Percentiles rank a stretch among this genome's conserved stretches.
Conservation (phyloP, 2,113 vertebrate species). For the Madoqua kirkii region DNA sequence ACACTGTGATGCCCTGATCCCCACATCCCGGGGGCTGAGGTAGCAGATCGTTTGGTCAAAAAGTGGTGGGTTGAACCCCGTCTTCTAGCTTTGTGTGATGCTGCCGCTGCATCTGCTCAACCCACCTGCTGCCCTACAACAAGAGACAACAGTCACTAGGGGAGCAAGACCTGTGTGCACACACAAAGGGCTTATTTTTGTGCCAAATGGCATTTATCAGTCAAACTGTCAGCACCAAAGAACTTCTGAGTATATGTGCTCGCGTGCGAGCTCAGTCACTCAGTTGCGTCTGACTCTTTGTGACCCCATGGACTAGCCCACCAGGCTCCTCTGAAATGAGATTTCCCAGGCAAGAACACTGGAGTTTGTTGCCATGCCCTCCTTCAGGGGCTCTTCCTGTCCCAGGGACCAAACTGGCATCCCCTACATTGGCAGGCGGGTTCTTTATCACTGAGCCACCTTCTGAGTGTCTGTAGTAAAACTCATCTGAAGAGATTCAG, state of each 20-base stretch:
- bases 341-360: background rate
- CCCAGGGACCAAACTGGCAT: background rate
- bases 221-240: background rate
- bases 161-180: background rate
- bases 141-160: background rate
- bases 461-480: background rate
- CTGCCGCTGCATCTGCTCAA: background rate
- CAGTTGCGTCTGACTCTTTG: background rate
- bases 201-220: background rate
- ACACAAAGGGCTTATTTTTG: background rate
- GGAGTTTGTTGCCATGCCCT: background rate
- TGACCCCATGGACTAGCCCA: background rate
- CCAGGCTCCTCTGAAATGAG: background rate
- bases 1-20: background rate
- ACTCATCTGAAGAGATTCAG: background rate
- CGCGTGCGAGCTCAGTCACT: background rate
- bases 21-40: background rate
- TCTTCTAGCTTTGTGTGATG: background rate
- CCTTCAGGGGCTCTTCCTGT: background rate
- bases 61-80: background rate
- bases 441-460: background rate
- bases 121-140: background rate
- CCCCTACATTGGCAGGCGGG: background rate
- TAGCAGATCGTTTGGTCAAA: background rate
- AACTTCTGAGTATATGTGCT: background rate